Conservation (phyloP, 2,113 vertebrate genomes). For the Caracal caracal region DNA sequence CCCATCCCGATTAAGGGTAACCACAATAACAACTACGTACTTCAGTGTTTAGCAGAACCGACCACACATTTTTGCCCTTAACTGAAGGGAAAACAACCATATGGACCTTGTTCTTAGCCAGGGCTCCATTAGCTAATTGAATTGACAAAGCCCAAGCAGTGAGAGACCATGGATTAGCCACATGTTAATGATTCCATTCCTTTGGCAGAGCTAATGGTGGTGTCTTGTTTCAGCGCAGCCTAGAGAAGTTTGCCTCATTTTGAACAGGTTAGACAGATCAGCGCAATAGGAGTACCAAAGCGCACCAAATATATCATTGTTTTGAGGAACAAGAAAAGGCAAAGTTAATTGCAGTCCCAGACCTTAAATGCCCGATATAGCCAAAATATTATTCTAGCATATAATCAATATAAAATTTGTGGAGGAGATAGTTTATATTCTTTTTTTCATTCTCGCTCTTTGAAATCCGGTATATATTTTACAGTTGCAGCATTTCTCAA, state of each 20-base stretch:
- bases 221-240: background rate
- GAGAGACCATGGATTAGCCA: constrained; percentile 54
- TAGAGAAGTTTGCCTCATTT: background rate
- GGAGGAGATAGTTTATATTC: background rate
- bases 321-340: background rate
- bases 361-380: background rate
- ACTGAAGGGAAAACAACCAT: constrained; percentile 70
- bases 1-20: background rate
- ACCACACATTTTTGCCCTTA: constrained; percentile 53
- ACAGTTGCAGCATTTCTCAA: background rate
- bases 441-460: background rate
- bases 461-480: background rate
- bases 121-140: constrained; percentile 74
- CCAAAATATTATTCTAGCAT: background rate
- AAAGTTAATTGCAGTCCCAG: background rate
- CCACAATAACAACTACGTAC: background rate
- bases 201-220: constrained; percentile 25
- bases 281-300: background rate
- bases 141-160: constrained; percentile 68
- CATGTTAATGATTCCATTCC: constrained; percentile 50
- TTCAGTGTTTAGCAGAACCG: constrained; percentile 42
- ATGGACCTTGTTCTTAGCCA: constrained; percentile 72
- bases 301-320: background rate
- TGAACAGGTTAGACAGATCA: background rate
- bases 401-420: background rate